These are phyloP conservation scores for Pachycephus smyrnensis DNA, from an alignment of 2,888 invertebrate genomes.

Conservation along the genomic window DNA sequence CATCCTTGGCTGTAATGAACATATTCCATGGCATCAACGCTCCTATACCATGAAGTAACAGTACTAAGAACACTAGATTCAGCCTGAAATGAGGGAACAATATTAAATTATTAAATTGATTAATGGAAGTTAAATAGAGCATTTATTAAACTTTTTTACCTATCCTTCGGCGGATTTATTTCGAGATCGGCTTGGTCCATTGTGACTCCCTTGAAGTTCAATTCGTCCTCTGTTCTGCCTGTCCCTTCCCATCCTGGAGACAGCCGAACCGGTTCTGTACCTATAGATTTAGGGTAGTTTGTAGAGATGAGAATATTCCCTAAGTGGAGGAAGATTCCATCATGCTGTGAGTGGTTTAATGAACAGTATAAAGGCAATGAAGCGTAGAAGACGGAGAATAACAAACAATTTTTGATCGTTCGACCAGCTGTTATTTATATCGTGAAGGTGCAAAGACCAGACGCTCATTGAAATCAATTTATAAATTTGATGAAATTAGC, in stretches of 20 bases:
- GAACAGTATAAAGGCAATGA: not conserved
- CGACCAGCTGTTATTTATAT: not conserved
- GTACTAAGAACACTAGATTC: constrained; percentile 86
- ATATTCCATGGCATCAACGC: constrained; percentile 98
- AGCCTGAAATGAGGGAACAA: constrained; percentile 65
- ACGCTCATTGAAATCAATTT: constrained; percentile 40
- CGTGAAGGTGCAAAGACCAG: constrained; percentile 5
- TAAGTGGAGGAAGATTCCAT: not conserved
- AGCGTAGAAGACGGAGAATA: not conserved
- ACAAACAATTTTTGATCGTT: not conserved
- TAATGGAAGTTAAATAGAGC: constrained; percentile 2
- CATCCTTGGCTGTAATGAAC: constrained; percentile 94
- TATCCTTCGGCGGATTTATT: constrained; percentile 83
- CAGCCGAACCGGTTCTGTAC: constrained; percentile 82
- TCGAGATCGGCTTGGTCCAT: constrained; percentile 79
- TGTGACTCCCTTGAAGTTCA: constrained; percentile 81
- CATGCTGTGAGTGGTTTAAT: not conserved
- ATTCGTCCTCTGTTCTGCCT: constrained; percentile 85
- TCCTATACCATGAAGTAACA: constrained; percentile 94
- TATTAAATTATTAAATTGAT: constrained; percentile 26
- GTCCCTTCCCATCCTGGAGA: constrained; percentile 91
- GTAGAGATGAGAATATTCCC: not conserved
- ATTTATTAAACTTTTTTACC: constrained; percentile 57
- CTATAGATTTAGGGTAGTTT: constrained; percentile 47
- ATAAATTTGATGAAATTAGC: constrained; percentile 22